Conservation (phyloP, 2,797 vertebrate species). For the Molossus alvarezi region DNA sequence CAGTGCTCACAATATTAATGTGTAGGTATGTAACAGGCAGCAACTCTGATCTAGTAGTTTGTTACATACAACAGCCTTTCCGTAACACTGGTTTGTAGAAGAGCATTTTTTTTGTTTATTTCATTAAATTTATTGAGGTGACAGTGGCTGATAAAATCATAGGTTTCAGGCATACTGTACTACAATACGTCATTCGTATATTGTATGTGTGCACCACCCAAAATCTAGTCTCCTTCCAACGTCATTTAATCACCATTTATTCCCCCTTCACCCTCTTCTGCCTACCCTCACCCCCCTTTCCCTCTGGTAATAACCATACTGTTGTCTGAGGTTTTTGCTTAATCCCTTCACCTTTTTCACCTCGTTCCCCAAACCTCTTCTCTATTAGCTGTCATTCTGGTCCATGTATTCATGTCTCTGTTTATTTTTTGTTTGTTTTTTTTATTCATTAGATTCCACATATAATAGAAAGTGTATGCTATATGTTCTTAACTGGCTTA, state of each 20-base stretch:
- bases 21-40: background rate
- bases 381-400: background rate
- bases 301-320: background rate
- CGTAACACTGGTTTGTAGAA: background rate
- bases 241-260: background rate
- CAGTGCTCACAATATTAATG: background rate
- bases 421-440: background rate
- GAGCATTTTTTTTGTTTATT: background rate
- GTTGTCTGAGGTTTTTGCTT: background rate
- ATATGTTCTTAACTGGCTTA: background rate
- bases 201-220: background rate
- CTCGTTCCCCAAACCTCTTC: background rate
- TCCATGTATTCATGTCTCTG: background rate
- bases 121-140: background rate
- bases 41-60: no score
- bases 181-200: background rate
- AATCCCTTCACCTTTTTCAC: background rate
- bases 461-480: background rate
- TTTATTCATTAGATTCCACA: background rate
- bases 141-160: background rate
- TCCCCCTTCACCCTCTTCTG: background rate
- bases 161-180: background rate
- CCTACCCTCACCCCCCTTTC: background rate
- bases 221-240: background rate
- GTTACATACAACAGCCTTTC: no score